phyloP scores from a whole-genome alignment of 2,888 invertebrate species.

The Phoenoteleia sp. region DNA sequence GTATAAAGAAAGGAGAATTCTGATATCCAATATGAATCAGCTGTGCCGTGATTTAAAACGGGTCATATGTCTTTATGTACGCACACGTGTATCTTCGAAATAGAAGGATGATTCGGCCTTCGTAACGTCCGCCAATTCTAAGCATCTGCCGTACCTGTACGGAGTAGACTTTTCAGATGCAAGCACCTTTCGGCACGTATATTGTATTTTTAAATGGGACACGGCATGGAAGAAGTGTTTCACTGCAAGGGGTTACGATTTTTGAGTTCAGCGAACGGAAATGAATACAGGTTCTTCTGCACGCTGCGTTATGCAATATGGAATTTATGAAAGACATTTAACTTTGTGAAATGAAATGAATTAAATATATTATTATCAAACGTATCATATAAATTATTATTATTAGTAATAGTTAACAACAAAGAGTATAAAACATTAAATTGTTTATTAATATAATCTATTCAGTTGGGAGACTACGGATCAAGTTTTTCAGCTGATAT shows the following conservation, averaged over 20 bases:
- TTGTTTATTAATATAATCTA: too few relatives aligned
- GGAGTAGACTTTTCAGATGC: slow-evolving; percentile 54
- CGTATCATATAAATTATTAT: not conserved
- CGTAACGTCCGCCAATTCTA: slow-evolving; percentile 61
- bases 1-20: slow-evolving; percentile 26
- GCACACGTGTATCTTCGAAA: slow-evolving; percentile 55
- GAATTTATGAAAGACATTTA: not conserved
- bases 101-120: slow-evolving; percentile 67
- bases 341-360: too few relatives aligned
- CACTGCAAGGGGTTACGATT: slow-evolving; percentile 34
- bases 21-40: slow-evolving; percentile 52
- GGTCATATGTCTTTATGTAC: slow-evolving; percentile 59
- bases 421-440: too few relatives aligned
- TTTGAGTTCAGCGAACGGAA: slow-evolving; percentile 21
- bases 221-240: slow-evolving; percentile 57
- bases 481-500: too few relatives aligned
- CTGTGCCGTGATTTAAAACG: slow-evolving; percentile 63
- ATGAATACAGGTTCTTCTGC: slow-evolving; percentile 57
- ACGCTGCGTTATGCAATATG: slow-evolving; percentile 16
- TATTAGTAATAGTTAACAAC: too few relatives aligned
- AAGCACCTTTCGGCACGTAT: slow-evolving; percentile 56
- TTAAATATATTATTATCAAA: too few relatives aligned
- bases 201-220: slow-evolving; percentile 62
- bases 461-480: too few relatives aligned
- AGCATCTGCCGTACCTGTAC: slow-evolving; percentile 68